phyloP scores from a whole-genome alignment of 1,140 invertebrate species.

The Brachionus sp. region DNA sequence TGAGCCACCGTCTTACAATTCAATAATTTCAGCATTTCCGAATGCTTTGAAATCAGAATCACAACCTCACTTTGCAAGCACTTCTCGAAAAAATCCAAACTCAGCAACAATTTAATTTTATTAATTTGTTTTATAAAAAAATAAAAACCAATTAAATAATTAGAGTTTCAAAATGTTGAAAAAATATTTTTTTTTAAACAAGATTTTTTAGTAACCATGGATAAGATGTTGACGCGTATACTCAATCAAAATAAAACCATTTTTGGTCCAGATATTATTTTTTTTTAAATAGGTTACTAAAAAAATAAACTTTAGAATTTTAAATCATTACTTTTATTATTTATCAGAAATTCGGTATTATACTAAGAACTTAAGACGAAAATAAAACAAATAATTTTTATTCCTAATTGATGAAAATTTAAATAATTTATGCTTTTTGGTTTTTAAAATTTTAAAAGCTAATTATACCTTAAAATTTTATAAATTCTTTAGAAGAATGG shows the following conservation, averaged over 20 bases:
- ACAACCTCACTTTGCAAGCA: not conserved
- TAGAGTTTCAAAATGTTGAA: not conserved
- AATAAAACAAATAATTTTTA: not conserved
- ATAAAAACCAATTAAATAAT: not conserved
- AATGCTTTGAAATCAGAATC: slow-evolving; percentile 4
- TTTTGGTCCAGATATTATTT: not conserved
- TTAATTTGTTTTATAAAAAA: not conserved
- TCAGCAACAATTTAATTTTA: not conserved
- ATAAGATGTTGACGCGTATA: not conserved
- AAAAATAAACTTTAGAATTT: not conserved
- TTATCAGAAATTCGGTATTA: not conserved
- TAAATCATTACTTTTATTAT: no score
- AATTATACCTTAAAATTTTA: no score
- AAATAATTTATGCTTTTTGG: no score
- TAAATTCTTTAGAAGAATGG: no score
- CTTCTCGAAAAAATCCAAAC: not conserved
- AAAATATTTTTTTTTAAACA: not conserved
- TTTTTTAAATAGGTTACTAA: not conserved
- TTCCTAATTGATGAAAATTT: not conserved
- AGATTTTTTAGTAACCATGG: not conserved
- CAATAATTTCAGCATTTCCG: not conserved
- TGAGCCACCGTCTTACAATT: not conserved
- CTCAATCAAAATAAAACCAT: not conserved
- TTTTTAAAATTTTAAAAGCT: no score
- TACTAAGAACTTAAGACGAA: not conserved